Evolutionary conservation across 1,140 invertebrate genomes (phyloP), one percentile per base, ranked within the genome.

Genomic region (Oryctes rhinoceros): DNA sequence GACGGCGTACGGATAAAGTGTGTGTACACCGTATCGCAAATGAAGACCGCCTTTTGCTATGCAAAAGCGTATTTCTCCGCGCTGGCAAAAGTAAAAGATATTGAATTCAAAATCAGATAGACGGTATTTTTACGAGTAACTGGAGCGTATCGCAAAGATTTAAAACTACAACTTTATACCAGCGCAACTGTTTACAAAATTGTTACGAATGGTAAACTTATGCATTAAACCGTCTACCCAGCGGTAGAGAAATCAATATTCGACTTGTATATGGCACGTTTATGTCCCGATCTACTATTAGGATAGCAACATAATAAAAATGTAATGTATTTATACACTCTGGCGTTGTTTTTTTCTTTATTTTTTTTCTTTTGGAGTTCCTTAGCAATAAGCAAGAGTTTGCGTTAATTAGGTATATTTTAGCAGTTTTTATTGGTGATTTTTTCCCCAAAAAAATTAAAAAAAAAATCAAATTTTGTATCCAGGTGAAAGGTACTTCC

Each of bases 181-280:
- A 71, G 24, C 65, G 65, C 65, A 35, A 71, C 65, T 71, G 65
- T 71, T 71, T 71, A 24, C 65, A 71, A 71, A 71, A 71, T 71
- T 71, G 65, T 71, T 71, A 71, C 65, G 35, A 71, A 71, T 71
- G 65, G 65, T 71, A 71, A 71, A 71, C 35, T 71, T 71, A 71
- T 71, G 65, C 65, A 71, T 71, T 71, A 71, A 71, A 71, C 24
- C 35, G 65, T 71, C 65, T 71, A 37, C 7, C 53, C 18, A 59
- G 65, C 24, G 18, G 1, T 24, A 15, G 65, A 71, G 65, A 71
- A 71, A 71, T 71, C 65, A 71, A 71, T 71, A 71, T 11, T 13
- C 18, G 65, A 71, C 11, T 71, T 71, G 20, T 71, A 71, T 3
- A 37, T 20, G 20, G 7, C 6, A 59, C 20, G 13, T 71, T 35